These are phyloP conservation scores for Hippoglossus stenolepis DNA, from an alignment of 2,113 vertebrate genomes.

Conservation along the genomic window DNA sequence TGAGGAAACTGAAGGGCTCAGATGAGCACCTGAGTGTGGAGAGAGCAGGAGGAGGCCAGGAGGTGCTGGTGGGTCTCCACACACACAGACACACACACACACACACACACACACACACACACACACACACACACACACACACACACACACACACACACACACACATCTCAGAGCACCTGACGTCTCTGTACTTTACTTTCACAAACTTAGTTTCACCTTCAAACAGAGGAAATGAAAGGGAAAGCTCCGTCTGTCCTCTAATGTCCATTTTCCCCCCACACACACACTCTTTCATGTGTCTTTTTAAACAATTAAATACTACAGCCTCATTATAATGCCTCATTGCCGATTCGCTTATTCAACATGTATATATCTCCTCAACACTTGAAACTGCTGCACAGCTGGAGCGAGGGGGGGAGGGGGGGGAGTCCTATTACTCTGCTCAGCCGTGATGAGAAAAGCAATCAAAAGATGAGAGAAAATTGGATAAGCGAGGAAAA, in stretches of 20 bases:
- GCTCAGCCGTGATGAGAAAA: conserved; percentile 54
- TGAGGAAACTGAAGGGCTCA: conserved; percentile 79
- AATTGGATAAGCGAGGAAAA: conserved; percentile 39
- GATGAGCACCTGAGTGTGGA: conserved; percentile 81
- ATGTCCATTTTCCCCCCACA: not conserved
- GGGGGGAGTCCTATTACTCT: conserved; percentile 53
- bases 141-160: not conserved
- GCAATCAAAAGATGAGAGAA: conserved; percentile 52
- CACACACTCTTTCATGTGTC: conserved; percentile 10
- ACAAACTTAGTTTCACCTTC: conserved; percentile 5
- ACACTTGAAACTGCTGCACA: conserved; percentile 50
- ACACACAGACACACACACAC: not conserved
- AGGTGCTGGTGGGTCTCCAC: conserved; percentile 73
- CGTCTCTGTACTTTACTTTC: not conserved
- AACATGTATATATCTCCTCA: conserved; percentile 10
- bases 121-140: too few relatives aligned
- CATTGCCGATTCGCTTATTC: conserved; percentile 28
- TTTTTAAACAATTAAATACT: conserved; percentile 39
- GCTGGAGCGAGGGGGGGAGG: conserved; percentile 22
- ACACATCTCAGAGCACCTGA: too few relatives aligned
- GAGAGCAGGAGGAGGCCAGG: conserved; percentile 68
- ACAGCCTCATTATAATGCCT: conserved; percentile 46
- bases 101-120: not conserved
- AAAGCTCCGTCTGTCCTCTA: not conserved
- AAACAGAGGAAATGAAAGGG: not conserved